A percentile compares a stretch with the other conserved stretches of the same genome.
Evolutionary conservation across 2,113 vertebrate species (phyloP).

Genomic region (Bagarius yarrelli): DNA sequence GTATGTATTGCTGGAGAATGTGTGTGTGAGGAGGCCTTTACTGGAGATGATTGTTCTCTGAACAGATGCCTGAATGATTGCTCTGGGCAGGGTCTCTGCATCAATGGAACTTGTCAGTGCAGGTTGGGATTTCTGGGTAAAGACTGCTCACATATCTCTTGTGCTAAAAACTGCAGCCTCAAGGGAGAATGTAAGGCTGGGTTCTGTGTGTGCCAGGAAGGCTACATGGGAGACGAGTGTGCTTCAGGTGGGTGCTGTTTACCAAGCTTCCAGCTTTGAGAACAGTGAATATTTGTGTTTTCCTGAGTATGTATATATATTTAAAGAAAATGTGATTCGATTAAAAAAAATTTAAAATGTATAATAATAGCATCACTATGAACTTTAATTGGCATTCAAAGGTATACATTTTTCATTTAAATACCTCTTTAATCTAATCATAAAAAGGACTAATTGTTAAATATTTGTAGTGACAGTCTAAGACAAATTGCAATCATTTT

Average conservation of each 20-base stretch:
- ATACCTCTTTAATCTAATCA: not conserved
- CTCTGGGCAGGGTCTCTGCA: conserved; percentile 83
- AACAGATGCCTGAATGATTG: conserved; percentile 89
- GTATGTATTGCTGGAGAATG: conserved; percentile 92
- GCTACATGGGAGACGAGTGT: conserved; percentile 90
- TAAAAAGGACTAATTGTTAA: not conserved
- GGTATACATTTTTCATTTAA: not conserved
- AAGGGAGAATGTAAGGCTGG: conserved; percentile 84
- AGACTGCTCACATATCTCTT: conserved; percentile 82
- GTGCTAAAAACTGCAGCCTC: conserved; percentile 86
- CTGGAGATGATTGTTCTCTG: conserved; percentile 84
- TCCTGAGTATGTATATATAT: not conserved
- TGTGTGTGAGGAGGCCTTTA: conserved; percentile 87
- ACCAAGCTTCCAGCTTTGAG: not conserved
- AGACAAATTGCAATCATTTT: not conserved
- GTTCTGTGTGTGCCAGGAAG: conserved; percentile 85
- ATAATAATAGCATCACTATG: not conserved
- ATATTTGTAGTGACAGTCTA: not conserved
- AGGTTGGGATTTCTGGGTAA: conserved; percentile 82
- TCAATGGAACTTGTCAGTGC: conserved; percentile 87
- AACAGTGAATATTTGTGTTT: not conserved
- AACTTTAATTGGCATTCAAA: not conserved
- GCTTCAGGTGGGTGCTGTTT: conserved; percentile 77
- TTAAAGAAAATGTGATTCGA: not conserved
- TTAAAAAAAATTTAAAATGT: not conserved